Evolutionary conservation across 64 coral and sea anemone genomes (phyloP), one percentile per base, ranked within the genome.

Genomic region (Pocillopora verrucosa): DNA sequence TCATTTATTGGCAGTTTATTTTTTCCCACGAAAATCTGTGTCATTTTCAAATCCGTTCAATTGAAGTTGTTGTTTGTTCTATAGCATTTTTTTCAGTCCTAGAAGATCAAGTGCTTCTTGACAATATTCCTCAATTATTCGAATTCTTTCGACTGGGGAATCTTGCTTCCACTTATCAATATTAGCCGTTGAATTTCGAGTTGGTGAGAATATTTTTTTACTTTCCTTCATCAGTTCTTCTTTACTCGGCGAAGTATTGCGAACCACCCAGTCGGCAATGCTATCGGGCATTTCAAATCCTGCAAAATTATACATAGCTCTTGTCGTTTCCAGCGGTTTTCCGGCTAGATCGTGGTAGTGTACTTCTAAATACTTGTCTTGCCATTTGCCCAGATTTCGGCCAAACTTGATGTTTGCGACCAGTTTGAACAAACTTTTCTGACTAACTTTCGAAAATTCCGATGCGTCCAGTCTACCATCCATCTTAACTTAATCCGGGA

Each of bases 341-440:
- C 56, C 56, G 13, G 77, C 77, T 22, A 79, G 77, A 79, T 79
- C 57, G 30, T 51, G 10, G 56, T 79, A 79, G 17, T 79, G 51
- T 2, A 79, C 77, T 79, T 79, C 77, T 16, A 79, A 57, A 15
- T 59, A 79, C 26, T 60, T 79, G 1, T 22, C 77, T 20, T 16
- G 77, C 77, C 51, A 79, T 24, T 79, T 56, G 16, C 51, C 19
- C 11, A 79, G 17, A 11, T 79, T 22, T 19, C 77, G 77, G 10
- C 77, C 77, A 60, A 79, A 79, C n/a, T 59, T 79, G 15, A 79
- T 79, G 24, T 79, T 79, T 60, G 58, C 11, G 12, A 51, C 77
- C 26, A 79, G n/a, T 79, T 79, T 79, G 77, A 79, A 57, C 77
- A 79, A 1, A 59, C 19, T 22, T 25, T 13, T 26, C 77, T 1